A percentile compares a stretch with the other conserved stretches of the same genome.
phyloP scores from a whole-genome alignment of 2,888 invertebrate species.

The Lacanobia oleracea region DNA sequence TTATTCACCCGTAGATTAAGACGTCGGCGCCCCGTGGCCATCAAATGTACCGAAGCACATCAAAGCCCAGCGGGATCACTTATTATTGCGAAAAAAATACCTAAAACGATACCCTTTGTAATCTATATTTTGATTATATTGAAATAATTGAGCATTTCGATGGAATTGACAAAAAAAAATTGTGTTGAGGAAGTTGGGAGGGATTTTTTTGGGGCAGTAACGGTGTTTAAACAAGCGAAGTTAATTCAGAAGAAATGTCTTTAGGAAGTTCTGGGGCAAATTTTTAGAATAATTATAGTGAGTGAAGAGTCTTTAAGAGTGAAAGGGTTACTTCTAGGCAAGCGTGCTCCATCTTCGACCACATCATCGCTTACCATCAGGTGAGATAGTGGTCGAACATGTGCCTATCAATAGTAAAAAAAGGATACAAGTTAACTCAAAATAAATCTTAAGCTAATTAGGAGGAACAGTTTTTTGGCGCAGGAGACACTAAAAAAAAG shows the following conservation, averaged over 20 bases:
- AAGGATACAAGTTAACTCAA: too few relatives aligned
- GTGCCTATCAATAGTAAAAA: too few relatives aligned
- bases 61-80: slow-evolving; percentile 81
- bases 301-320: too few relatives aligned
- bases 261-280: too few relatives aligned
- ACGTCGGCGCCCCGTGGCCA: slow-evolving; percentile 82
- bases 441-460: too few relatives aligned
- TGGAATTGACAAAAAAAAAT: slow-evolving; percentile 38
- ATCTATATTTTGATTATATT: slow-evolving; percentile 69
- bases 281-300: too few relatives aligned
- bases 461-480: too few relatives aligned
- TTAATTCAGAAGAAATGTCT: too few relatives aligned
- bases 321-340: too few relatives aligned
- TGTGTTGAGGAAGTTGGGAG: background rate
- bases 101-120: slow-evolving; percentile 76
- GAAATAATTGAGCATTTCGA: slow-evolving; percentile 60
- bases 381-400: too few relatives aligned
- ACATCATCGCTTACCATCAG: too few relatives aligned
- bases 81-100: slow-evolving; percentile 77
- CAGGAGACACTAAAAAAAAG: background rate
- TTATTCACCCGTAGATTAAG: slow-evolving; percentile 79
- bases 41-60: slow-evolving; percentile 76
- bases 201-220: background rate
- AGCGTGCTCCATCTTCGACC: too few relatives aligned
- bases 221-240: background rate